Evolutionary conservation across 2,797 vertebrate species (phyloP).

Genomic region (Parauchenoglanis punctatus): DNA sequence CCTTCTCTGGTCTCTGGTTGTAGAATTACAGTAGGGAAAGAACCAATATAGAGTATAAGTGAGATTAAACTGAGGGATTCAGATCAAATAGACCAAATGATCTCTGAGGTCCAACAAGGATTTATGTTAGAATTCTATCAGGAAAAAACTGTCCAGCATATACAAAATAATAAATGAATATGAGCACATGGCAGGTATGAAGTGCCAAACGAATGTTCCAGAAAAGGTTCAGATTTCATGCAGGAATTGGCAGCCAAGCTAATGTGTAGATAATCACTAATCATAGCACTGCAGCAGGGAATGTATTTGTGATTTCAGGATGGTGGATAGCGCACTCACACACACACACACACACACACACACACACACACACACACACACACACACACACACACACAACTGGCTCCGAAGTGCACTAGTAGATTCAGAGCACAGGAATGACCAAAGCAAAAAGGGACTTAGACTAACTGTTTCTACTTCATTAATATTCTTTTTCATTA

Average conservation of each 20-base stretch:
- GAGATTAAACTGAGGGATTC: neutral
- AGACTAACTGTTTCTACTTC: neutral
- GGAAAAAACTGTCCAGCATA: neutral
- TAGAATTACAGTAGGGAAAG: neutral
- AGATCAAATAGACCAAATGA: neutral
- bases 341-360: neutral
- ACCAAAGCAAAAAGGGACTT: neutral
- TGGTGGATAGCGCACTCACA: neutral
- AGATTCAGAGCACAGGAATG: neutral
- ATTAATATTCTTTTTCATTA: conserved; percentile 11
- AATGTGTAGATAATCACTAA: conserved; percentile 3
- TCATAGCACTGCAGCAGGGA: conserved; percentile 1
- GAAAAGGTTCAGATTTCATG: conserved; percentile 17
- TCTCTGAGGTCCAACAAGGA: neutral
- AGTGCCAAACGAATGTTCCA: conserved; percentile 6
- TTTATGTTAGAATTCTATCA: neutral
- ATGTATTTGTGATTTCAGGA: neutral
- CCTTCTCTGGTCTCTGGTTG: neutral
- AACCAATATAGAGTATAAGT: conserved; percentile 14
- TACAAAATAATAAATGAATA: conserved; percentile 23
- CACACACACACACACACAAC: neutral
- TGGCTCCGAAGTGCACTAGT: neutral
- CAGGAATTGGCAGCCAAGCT: conserved; percentile 16
- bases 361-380: neutral
- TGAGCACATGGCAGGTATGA: conserved; percentile 3